Conservation (phyloP, 2,888 invertebrate species). For the Lasioglossum oenotherae region DNA sequence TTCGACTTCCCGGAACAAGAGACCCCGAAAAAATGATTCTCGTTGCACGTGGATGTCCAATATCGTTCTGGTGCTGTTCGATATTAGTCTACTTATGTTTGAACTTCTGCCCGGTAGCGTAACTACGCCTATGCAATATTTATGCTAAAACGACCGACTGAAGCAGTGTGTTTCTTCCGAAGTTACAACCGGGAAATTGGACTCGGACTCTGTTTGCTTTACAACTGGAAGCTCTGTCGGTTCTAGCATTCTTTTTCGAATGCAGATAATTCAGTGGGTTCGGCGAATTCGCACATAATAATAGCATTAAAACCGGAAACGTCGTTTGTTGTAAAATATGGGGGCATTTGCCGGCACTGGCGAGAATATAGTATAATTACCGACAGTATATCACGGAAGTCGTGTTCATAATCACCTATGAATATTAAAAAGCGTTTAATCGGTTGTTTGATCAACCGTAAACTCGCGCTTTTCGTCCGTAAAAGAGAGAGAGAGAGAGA, state of each 20-base stretch:
- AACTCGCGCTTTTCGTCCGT: neutral
- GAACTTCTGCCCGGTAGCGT: neutral
- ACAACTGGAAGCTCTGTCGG: neutral
- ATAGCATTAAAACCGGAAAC: conserved; percentile 9
- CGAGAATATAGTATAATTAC: neutral
- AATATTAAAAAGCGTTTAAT: conserved; percentile 7
- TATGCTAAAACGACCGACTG: neutral
- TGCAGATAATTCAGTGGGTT: neutral
- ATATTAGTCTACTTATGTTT: conserved; percentile 1
- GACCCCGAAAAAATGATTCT: neutral
- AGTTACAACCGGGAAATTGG: neutral
- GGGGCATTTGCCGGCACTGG: neutral
- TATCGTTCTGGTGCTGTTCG: neutral
- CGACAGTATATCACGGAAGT: neutral
- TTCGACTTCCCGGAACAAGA: neutral
- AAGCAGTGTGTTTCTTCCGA: neutral
- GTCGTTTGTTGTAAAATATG: conserved; percentile 3
- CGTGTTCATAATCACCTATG: neutral
- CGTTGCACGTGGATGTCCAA: neutral
- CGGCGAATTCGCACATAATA: conserved; percentile 10
- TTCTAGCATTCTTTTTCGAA: neutral
- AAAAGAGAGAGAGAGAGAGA: no score
- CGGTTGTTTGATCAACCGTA: conserved; percentile 2
- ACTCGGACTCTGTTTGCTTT: neutral
- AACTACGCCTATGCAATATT: neutral